Evolutionary conservation across 1,140 invertebrate species (phyloP).

Genomic region (Hyles vespertilio): DNA sequence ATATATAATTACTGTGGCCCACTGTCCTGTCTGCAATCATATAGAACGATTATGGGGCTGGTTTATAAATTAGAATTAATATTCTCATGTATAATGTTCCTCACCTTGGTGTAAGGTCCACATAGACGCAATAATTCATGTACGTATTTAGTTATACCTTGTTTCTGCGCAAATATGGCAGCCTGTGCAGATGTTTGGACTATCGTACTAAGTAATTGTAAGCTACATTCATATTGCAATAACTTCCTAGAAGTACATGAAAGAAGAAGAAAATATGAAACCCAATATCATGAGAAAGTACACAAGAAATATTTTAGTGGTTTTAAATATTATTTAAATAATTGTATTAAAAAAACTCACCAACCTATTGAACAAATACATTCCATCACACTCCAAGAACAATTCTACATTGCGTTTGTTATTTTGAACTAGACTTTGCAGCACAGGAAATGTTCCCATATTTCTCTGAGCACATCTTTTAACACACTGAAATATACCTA

Average conservation of each 20-base stretch:
- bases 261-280: too few relatives aligned
- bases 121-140: slow-evolving; percentile 23
- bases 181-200: slow-evolving; percentile 18
- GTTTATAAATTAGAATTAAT: too few relatives aligned
- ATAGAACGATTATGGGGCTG: background rate
- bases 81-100: too few relatives aligned
- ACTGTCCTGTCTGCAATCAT: slow-evolving; percentile 43
- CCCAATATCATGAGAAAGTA: too few relatives aligned
- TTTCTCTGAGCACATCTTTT: slow-evolving; percentile 32
- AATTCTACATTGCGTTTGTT: slow-evolving; percentile 38
- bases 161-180: slow-evolving; percentile 11
- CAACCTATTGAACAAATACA: slow-evolving; percentile 46
- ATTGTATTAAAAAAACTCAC: background rate
- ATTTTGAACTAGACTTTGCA: slow-evolving; percentile 39
- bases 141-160: slow-evolving; percentile 21
- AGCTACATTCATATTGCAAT: slow-evolving; percentile 20
- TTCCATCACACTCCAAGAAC: slow-evolving; percentile 43
- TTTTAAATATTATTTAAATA: background rate
- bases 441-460: slow-evolving; percentile 29
- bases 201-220: slow-evolving; percentile 28
- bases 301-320: background rate
- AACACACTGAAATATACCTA: slow-evolving; percentile 40
- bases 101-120: slow-evolving; percentile 24
- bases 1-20: slow-evolving; percentile 46
- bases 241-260: slow-evolving; percentile 19